phyloP scores from a whole-genome alignment of 2,113 vertebrate genomes.

The Pterocles gutturalis region DNA sequence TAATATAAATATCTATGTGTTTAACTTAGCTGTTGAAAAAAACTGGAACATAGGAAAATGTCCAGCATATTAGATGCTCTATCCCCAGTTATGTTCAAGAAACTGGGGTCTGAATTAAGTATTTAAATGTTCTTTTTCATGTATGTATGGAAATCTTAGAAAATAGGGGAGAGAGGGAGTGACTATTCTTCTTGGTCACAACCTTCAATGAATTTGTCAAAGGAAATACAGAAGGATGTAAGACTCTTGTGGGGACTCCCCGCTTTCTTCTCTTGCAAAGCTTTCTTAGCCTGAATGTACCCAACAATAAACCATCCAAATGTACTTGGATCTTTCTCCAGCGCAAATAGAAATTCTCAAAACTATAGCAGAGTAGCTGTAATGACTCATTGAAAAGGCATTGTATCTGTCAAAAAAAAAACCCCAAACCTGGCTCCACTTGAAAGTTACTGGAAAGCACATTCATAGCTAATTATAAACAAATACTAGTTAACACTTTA shows the following conservation, averaged over 20 bases:
- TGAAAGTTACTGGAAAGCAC: constrained; percentile 66
- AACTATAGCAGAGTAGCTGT: background rate
- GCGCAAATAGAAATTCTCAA: constrained; percentile 36
- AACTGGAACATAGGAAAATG: background rate
- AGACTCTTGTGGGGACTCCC: background rate
- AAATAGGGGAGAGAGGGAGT: background rate
- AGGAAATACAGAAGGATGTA: background rate
- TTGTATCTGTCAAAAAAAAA: constrained; percentile 18
- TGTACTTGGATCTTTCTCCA: background rate
- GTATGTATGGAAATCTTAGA: background rate
- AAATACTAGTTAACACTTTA: constrained; percentile 78
- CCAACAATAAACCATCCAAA: background rate
- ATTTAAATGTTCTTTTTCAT: background rate
- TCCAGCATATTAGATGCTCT: background rate
- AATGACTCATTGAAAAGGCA: constrained; percentile 51
- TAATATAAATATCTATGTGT: background rate
- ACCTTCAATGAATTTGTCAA: background rate
- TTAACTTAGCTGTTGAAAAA: background rate
- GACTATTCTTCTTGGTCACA: background rate
- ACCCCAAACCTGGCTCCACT: constrained; percentile 36
- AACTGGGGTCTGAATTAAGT: background rate
- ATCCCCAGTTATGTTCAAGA: background rate
- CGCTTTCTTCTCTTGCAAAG: background rate
- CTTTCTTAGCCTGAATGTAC: background rate
- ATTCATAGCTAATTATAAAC: constrained; percentile 78